Evolutionary conservation across 2,888 invertebrate species (phyloP), one percentile per base, ranked within the genome.

Genomic region (Aphrophora alni): DNA sequence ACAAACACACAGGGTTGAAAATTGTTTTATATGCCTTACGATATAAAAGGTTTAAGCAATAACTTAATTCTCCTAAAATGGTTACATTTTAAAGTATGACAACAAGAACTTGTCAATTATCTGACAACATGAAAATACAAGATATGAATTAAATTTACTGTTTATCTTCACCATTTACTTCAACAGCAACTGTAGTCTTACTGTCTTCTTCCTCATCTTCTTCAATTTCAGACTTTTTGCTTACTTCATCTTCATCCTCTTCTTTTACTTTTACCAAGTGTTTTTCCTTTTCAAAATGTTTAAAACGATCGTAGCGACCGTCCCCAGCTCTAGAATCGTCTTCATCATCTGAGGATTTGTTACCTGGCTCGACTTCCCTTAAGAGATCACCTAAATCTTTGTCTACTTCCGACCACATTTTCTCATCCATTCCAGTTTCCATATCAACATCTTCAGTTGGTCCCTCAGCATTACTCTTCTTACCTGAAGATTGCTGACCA

Each of bases 381-480:
- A 95, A 88, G 78, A 95, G 89, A 86, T 95, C 95, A 5, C 95
- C 94, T 82, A 95, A 90, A 87, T 95, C 95, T 86, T 95, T 95
- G 87, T 95, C 95, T 38, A 95, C 94, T 87, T 95, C 95, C 28
- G 93, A 94, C 95, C 95, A 95, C 80, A 94, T 86, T 77, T 82
- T 84, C 1, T 85, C 86, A 38, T 84, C 83, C 74, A 86, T 86
- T 3, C 86, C 86, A 12, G 84, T 85, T 28, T 87, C 87, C 27
- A 85, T 83, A 38, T 85, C 85, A 17, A 80, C 81, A 5, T 81
- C 78, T 17, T 78, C 81, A 26, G 83, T 83, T 7, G 59, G 80
- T 81, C 86, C 84, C 70, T 78, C 89, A 90, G 68, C 89, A 84
- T 51, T 77, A 83, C 84, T 87, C 89, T 85, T 89, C 89, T 84